These are phyloP conservation scores for Cheilosia vernalis DNA, from an alignment of 2,888 invertebrate genomes.

Conservation along the genomic window DNA sequence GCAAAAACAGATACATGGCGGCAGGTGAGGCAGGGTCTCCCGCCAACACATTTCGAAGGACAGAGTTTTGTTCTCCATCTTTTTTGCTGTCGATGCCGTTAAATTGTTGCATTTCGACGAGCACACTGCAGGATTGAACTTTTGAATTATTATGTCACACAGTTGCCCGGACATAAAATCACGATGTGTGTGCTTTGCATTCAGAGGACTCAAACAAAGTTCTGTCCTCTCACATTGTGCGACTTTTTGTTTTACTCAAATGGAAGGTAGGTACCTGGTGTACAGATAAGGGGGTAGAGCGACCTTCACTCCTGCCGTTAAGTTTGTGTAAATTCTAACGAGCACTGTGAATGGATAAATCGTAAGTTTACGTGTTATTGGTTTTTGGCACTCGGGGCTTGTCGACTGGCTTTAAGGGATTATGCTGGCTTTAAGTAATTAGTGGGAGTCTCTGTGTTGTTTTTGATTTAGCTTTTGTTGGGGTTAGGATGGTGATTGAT, in stretches of 20 bases:
- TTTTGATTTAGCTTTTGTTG: background rate
- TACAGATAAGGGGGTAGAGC: background rate
- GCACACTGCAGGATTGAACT: slow-evolving; percentile 60
- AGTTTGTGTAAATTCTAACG: slow-evolving; percentile 46
- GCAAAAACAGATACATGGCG: slow-evolving; percentile 25
- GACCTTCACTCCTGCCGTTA: slow-evolving; percentile 29
- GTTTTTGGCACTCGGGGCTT: slow-evolving; percentile 55
- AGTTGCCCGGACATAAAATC: slow-evolving; percentile 53
- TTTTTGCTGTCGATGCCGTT: slow-evolving; percentile 30
- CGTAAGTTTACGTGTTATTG: slow-evolving; percentile 66
- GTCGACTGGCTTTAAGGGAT: slow-evolving; percentile 50
- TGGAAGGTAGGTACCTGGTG: background rate
- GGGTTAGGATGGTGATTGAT: no score
- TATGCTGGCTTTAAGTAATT: slow-evolving; percentile 45
- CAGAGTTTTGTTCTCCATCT: slow-evolving; percentile 52
- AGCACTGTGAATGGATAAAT: slow-evolving; percentile 38
- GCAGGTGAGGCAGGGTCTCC: slow-evolving; percentile 29
- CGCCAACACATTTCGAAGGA: slow-evolving; percentile 59
- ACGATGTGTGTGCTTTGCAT: slow-evolving; percentile 51
- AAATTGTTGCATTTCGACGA: slow-evolving; percentile 68
- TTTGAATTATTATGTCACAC: slow-evolving; percentile 71
- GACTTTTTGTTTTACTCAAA: slow-evolving; percentile 40
- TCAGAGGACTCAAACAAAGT: slow-evolving; percentile 46
- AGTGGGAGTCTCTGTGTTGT: background rate
- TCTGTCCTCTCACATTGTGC: slow-evolving; percentile 28